Evolutionary conservation across 2,797 vertebrate genomes (phyloP).

Genomic region (Pseudochirops corinnae): DNA sequence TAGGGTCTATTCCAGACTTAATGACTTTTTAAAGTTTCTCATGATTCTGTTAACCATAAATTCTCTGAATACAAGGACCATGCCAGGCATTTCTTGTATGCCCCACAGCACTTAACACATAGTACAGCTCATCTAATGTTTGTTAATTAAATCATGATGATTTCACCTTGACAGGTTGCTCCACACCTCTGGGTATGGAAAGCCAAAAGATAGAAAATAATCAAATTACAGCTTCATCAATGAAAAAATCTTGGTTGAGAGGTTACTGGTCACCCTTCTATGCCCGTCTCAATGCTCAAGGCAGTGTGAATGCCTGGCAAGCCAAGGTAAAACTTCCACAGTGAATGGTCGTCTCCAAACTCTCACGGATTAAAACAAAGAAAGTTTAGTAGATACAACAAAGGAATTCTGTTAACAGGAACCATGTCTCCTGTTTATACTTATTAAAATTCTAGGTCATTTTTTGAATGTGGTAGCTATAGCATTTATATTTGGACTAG

Average conservation of each 20-base stretch:
- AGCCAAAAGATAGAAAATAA: constrained; percentile 86
- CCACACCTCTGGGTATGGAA: constrained; percentile 94
- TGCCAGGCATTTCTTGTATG: constrained; percentile 3
- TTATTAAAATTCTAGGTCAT: not conserved
- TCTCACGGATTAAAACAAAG: not conserved
- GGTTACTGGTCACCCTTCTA: constrained; percentile 88
- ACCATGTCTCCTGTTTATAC: not conserved
- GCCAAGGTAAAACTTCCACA: constrained; percentile 88
- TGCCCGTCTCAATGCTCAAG: constrained; percentile 92
- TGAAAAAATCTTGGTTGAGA: constrained; percentile 88
- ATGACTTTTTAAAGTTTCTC: not conserved
- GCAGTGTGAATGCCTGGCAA: constrained; percentile 93
- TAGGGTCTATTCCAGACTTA: constrained; percentile 4
- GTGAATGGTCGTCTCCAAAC: not conserved
- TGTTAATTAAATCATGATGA: not conserved
- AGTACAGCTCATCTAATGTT: not conserved
- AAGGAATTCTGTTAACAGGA: not conserved
- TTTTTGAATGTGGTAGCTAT: not conserved
- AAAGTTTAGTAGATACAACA: fast-evolving
- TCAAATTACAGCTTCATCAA: constrained; percentile 92
- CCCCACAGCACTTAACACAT: not conserved
- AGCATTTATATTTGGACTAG: not conserved
- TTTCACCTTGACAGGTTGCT: constrained; percentile 90
- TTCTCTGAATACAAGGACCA: not conserved
- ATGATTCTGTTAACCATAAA: not conserved